Conservation (phyloP, 2,113 vertebrate genomes). For the Prochilodus magdalenae region DNA sequence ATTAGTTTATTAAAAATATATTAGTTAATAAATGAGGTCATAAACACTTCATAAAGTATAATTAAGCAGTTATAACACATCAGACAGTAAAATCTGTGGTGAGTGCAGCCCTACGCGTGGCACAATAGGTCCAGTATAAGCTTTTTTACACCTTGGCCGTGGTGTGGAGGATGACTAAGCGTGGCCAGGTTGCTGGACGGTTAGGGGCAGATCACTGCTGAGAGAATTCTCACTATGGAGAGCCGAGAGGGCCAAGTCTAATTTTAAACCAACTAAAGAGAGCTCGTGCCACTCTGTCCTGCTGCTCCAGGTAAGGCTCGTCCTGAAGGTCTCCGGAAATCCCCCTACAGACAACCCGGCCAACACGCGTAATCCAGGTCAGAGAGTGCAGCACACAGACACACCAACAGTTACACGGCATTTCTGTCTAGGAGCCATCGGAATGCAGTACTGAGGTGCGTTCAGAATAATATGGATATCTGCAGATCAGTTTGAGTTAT, state of each 20-base stretch:
- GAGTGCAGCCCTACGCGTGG: too few species aligned
- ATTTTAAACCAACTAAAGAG: conserved; percentile 34
- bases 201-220: conserved; percentile 22
- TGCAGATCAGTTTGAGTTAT: too few species aligned
- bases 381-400: background rate
- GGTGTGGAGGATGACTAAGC: conserved; percentile 10
- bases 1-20: too few species aligned
- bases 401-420: background rate
- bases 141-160: background rate
- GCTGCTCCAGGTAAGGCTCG: conserved; percentile 19
- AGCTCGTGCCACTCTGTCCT: conserved; percentile 9
- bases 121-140: too few species aligned
- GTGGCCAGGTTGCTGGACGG: conserved; percentile 34
- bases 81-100: too few species aligned
- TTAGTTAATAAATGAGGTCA: too few species aligned
- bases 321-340: conserved; percentile 41
- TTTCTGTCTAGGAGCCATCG: too few species aligned
- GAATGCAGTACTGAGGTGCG: too few species aligned
- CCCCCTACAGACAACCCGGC: conserved; percentile 25
- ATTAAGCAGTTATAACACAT: too few species aligned
- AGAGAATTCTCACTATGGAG: conserved; percentile 38
- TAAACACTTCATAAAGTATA: too few species aligned
- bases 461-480: too few species aligned
- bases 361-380: background rate
- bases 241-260: conserved; percentile 27